Conservation (phyloP, 2,797 vertebrate genomes). For the Dermochelys coriacea region DNA sequence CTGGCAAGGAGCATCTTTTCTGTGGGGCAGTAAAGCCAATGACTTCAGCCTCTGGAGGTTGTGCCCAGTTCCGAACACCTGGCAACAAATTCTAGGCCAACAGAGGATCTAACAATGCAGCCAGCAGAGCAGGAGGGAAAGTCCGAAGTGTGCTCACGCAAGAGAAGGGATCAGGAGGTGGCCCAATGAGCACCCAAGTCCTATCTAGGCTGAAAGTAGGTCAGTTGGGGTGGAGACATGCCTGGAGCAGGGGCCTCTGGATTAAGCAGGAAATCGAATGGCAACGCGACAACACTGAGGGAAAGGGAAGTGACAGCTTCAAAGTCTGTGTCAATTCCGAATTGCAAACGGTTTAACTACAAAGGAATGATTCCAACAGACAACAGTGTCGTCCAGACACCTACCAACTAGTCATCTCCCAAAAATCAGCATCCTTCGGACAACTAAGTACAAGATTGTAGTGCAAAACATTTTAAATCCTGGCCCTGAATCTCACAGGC, state of each 20-base stretch:
- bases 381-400: neutral
- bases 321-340: neutral
- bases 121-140: neutral
- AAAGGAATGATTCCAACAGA: neutral
- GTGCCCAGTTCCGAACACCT: neutral
- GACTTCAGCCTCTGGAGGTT: neutral
- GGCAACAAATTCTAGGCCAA: neutral
- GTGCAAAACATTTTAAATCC: neutral
- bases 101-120: neutral
- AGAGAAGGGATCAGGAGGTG: neutral
- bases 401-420: neutral
- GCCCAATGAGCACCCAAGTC: neutral
- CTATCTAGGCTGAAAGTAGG: neutral
- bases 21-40: neutral
- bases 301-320: neutral
- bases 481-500: neutral
- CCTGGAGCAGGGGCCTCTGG: neutral
- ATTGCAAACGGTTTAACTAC: neutral
- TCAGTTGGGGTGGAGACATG: neutral
- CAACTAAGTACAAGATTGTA: neutral
- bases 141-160: neutral
- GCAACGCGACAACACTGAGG: neutral
- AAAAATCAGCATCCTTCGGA: neutral
- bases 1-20: neutral
- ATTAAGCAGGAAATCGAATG: neutral